Percentiles rank a stretch among this genome's conserved stretches.
These are phyloP conservation scores for Spea multiplicata DNA, from an alignment of 2,113 vertebrate species.

Conservation along the genomic window DNA sequence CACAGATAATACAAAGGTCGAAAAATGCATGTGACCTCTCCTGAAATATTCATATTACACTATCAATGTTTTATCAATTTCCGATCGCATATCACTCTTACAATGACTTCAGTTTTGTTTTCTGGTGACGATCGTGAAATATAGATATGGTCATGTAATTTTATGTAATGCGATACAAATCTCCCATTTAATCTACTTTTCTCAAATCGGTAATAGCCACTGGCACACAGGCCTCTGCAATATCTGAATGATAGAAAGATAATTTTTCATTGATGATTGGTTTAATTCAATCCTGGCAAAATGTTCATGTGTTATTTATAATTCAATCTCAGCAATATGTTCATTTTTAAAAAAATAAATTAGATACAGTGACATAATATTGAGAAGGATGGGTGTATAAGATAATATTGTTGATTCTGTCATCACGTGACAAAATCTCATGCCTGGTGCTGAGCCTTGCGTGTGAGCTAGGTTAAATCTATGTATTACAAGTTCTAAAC, in stretches of 20 bases:
- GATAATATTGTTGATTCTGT: too few species aligned
- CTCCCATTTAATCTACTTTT: background rate
- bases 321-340: background rate
- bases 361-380: background rate
- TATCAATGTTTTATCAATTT: slow-evolving; percentile 58
- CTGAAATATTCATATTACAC: slow-evolving; percentile 56
- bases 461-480: too few species aligned
- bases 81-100: slow-evolving; percentile 49
- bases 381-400: background rate
- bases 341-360: too few species aligned
- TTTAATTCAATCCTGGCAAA: slow-evolving; percentile 1
- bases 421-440: too few species aligned
- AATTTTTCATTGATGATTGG: slow-evolving; percentile 21
- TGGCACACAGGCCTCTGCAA: slow-evolving; percentile 23
- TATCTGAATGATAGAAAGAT: slow-evolving; percentile 19
- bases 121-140: slow-evolving; percentile 44
- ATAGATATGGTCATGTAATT: slow-evolving; percentile 12
- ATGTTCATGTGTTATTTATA: slow-evolving; percentile 4
- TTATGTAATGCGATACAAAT: slow-evolving; percentile 49
- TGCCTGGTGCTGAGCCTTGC: too few species aligned
- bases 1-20: slow-evolving; percentile 51
- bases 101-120: slow-evolving; percentile 40
- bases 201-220: slow-evolving; percentile 6
- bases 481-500: too few species aligned
- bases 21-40: slow-evolving; percentile 42